These are phyloP conservation scores for Sialia sialis DNA, from an alignment of 2,113 vertebrate genomes.

Conservation along the genomic window DNA sequence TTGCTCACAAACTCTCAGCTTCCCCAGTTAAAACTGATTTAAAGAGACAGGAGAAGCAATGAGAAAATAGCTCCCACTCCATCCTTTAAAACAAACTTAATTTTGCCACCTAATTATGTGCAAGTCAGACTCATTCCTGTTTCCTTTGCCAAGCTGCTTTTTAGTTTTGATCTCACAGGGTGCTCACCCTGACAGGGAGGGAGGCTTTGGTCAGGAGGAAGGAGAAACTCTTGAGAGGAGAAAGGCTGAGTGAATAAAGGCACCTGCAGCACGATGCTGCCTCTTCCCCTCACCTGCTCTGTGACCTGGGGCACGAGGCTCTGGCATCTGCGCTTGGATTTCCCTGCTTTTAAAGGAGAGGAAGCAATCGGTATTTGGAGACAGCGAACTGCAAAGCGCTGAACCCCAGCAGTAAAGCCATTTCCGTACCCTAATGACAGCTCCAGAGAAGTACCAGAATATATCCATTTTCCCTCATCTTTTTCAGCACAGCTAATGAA, in stretches of 20 bases:
- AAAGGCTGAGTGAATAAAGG: background rate
- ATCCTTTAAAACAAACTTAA: background rate
- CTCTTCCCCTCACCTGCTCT: background rate
- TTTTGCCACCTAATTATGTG: background rate
- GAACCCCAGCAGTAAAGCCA: background rate
- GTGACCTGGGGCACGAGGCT: background rate
- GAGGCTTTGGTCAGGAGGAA: background rate
- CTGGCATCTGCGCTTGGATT: background rate
- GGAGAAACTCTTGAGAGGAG: background rate
- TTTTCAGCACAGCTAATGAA: background rate
- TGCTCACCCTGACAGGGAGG: background rate
- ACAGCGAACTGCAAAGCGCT: background rate
- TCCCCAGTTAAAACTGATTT: background rate
- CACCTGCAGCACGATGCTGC: background rate
- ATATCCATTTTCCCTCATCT: background rate
- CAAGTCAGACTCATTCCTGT: rapidly evolving
- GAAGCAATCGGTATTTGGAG: background rate
- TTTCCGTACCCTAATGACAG: background rate
- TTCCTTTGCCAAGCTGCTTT: background rate
- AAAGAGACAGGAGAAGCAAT: background rate
- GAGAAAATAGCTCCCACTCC: background rate
- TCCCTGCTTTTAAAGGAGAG: background rate
- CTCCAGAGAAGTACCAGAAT: background rate
- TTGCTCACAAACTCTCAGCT: background rate
- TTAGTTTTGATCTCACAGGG: background rate